These are phyloP conservation scores for Anguilla obscura DNA, from an alignment of 2,797 vertebrate genomes.

Conservation along the genomic window DNA sequence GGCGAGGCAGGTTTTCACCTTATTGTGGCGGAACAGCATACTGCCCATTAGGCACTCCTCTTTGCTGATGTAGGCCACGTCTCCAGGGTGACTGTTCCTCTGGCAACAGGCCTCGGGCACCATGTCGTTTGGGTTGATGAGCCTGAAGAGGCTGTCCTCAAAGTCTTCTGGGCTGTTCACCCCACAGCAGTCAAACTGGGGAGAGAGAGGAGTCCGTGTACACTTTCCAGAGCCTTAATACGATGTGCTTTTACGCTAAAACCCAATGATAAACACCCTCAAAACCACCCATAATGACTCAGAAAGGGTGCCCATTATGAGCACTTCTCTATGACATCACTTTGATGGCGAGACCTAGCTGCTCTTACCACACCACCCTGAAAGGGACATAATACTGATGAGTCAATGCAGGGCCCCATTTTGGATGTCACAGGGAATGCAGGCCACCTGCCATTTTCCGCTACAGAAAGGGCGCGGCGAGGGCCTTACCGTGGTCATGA, in stretches of 20 bases:
- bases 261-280: background rate
- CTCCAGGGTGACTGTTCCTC: conserved; percentile 70
- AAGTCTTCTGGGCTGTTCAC: conserved; percentile 89
- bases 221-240: background rate
- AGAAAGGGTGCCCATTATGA: background rate
- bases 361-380: background rate
- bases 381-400: background rate
- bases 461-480: background rate
- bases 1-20: conserved; percentile 66
- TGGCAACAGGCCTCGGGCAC: conserved; percentile 86
- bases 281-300: background rate
- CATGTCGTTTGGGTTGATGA: conserved; percentile 57
- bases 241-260: background rate
- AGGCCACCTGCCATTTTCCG: background rate
- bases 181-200: conserved; percentile 89
- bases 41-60: conserved; percentile 78
- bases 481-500: conserved; percentile 85
- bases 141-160: conserved; percentile 71
- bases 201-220: background rate
- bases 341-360: background rate
- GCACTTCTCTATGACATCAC: background rate
- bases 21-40: conserved; percentile 77
- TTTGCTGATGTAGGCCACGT: conserved; percentile 62
- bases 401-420: background rate
- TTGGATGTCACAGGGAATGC: background rate